Conservation (phyloP, 2,888 invertebrate species). For the Capitulum mitella region DNA sequence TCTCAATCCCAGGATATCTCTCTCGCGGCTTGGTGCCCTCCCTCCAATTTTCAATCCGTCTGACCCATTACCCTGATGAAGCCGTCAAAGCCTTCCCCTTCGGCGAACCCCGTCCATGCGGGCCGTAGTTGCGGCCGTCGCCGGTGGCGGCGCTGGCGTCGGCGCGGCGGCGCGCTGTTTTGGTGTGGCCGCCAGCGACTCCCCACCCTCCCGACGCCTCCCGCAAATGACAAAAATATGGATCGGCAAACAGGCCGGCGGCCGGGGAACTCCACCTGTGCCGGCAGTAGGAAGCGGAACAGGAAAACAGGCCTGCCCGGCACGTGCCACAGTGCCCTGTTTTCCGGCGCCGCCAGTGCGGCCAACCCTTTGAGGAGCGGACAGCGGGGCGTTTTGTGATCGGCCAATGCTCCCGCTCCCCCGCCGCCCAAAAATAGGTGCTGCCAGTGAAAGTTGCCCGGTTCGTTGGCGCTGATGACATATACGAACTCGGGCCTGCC, state of each 20-base stretch:
- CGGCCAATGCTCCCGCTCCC: neutral
- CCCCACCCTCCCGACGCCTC: constrained; percentile 1
- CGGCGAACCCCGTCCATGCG: no score
- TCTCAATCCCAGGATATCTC: no score
- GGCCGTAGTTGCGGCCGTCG: neutral
- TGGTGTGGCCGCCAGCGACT: neutral
- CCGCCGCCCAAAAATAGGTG: neutral
- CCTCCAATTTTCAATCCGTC: no score
- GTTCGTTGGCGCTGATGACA: neutral
- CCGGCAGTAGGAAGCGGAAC: constrained; percentile 11
- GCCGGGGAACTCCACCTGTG: neutral
- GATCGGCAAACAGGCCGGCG: constrained; percentile 13
- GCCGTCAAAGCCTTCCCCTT: no score
- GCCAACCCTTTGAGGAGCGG: neutral
- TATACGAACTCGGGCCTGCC: no score
- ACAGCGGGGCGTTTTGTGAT: neutral
- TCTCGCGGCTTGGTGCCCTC: no score
- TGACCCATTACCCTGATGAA: no score
- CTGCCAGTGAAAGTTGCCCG: neutral
- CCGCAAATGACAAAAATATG: constrained; percentile 22
- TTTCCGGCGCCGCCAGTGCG: neutral
- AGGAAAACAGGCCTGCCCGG: neutral
- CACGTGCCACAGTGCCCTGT: constrained; percentile 12
- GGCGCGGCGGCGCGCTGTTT: neutral
- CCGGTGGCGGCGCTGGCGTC: neutral